Evolutionary conservation across 2,797 vertebrate species (phyloP).

Genomic region (Spondyliosoma cantharus): DNA sequence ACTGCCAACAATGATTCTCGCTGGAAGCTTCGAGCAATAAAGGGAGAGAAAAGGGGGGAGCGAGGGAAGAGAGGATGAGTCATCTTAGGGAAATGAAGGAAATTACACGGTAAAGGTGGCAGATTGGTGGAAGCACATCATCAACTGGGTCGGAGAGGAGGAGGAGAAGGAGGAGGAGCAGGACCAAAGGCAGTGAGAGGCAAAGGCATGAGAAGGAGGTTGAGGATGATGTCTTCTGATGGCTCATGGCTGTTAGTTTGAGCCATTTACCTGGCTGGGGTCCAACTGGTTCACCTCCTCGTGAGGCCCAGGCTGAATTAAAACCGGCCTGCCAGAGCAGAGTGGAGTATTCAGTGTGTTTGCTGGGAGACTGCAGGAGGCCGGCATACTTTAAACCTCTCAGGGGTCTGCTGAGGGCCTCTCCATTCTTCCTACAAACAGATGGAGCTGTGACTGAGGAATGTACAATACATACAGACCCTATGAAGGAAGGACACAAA

Average conservation of each 20-base stretch:
- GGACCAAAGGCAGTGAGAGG: slow-evolving; percentile 2
- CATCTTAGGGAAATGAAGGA: slow-evolving; percentile 59
- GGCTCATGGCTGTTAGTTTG: slow-evolving; percentile 52
- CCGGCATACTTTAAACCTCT: slow-evolving; percentile 76
- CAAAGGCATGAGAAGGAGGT: slow-evolving; percentile 30
- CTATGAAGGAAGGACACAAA: slow-evolving; percentile 11
- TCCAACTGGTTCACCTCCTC: slow-evolving; percentile 70
- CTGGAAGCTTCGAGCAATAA: slow-evolving; percentile 64
- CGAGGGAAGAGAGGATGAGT: slow-evolving; percentile 51
- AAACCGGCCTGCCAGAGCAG: slow-evolving; percentile 65
- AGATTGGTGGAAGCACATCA: slow-evolving; percentile 53
- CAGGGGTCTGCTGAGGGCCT: slow-evolving; percentile 72
- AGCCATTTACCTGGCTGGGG: slow-evolving; percentile 65
- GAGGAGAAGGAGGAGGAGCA: slow-evolving; percentile 20
- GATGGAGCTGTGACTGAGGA: slow-evolving; percentile 66
- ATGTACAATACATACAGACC: slow-evolving; percentile 56
- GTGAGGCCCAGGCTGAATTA: slow-evolving; percentile 75
- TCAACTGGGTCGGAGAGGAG: slow-evolving; percentile 6
- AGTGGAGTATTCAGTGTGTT: slow-evolving; percentile 64
- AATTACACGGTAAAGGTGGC: slow-evolving; percentile 54
- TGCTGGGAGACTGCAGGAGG: slow-evolving; percentile 75
- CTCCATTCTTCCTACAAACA: slow-evolving; percentile 72
- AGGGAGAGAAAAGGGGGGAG: slow-evolving; percentile 24
- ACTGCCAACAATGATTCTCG: slow-evolving; percentile 53
- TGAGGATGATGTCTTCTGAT: slow-evolving; percentile 55